Percentiles rank a stretch among this genome's conserved stretches.
Conservation (phyloP, 1,140 invertebrate genomes). For the Drosophila obscura region DNA sequence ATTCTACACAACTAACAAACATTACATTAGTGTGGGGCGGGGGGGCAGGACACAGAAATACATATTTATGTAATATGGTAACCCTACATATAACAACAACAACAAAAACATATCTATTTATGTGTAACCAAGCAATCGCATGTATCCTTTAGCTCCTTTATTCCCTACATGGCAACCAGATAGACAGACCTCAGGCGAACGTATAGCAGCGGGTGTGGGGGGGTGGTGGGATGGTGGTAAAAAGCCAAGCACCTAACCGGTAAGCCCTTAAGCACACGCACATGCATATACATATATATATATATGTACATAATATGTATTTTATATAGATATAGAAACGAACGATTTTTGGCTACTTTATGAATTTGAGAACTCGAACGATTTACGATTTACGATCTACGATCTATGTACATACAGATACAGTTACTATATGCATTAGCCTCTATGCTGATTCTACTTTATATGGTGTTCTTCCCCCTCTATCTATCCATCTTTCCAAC, state of each 20-base stretch:
- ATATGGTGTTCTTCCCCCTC: conserved; percentile 10
- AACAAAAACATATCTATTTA: no score
- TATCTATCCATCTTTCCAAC: neutral
- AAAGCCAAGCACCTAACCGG: no score
- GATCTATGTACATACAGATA: conserved; percentile 7
- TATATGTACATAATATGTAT: neutral
- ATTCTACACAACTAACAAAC: conserved; percentile 34
- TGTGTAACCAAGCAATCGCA: no score
- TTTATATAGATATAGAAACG: conserved; percentile 45
- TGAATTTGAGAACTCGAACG: conserved; percentile 31
- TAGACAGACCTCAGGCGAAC: no score
- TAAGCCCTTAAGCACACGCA: no score
- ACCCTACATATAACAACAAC: no score
- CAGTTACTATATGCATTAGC: conserved; percentile 15
- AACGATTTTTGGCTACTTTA: conserved; percentile 54
- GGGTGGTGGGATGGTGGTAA: no score
- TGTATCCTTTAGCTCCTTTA: no score
- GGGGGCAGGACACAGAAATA: neutral
- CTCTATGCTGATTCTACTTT: conserved; percentile 20
- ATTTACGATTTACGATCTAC: conserved; percentile 30
- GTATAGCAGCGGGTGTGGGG: no score
- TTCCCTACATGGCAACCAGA: no score
- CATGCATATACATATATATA: conserved; percentile 10
- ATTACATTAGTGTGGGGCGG: neutral
- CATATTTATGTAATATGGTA: no score